Evolutionary conservation across 2,888 invertebrate genomes (phyloP).

Genomic region (Clistopyga incitator): DNA sequence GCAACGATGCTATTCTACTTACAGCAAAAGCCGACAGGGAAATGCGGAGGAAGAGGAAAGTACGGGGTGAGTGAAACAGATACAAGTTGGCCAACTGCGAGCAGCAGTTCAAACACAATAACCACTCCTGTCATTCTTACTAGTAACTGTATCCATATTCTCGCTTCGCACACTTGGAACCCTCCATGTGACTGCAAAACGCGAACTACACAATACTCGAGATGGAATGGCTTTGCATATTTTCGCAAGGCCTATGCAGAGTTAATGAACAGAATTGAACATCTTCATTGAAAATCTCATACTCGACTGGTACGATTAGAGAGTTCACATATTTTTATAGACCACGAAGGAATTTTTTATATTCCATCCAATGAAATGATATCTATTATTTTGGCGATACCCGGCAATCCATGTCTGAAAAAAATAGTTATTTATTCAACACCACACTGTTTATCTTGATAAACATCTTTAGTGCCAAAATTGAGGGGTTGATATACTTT

Average conservation of each 20-base stretch:
- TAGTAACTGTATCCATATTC: neutral
- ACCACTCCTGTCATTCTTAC: slow-evolving; percentile 27
- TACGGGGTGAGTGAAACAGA: slow-evolving; percentile 51
- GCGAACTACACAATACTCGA: neutral
- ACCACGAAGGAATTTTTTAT: too few relatives aligned
- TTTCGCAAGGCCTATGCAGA: neutral
- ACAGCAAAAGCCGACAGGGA: slow-evolving; percentile 21
- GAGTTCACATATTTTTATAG: slow-evolving; percentile 56
- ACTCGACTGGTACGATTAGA: slow-evolving; percentile 48
- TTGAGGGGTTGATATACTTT: too few relatives aligned
- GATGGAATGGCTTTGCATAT: slow-evolving; percentile 31
- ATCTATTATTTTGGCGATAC: too few relatives aligned
- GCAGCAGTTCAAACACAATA: slow-evolving; percentile 56
- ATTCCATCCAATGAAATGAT: too few relatives aligned
- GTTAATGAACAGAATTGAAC: neutral
- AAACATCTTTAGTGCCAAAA: too few relatives aligned
- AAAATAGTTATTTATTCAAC: too few relatives aligned
- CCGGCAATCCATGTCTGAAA: too few relatives aligned
- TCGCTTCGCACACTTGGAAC: neutral
- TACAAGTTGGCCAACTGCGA: slow-evolving; percentile 55
- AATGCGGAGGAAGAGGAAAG: slow-evolving; percentile 22
- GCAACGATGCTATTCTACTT: neutral
- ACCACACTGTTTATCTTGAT: too few relatives aligned
- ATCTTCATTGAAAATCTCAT: slow-evolving; percentile 46
- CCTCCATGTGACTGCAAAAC: neutral